phyloP scores from a whole-genome alignment of 2,888 invertebrate species.

The Drosophila mulleri region DNA sequence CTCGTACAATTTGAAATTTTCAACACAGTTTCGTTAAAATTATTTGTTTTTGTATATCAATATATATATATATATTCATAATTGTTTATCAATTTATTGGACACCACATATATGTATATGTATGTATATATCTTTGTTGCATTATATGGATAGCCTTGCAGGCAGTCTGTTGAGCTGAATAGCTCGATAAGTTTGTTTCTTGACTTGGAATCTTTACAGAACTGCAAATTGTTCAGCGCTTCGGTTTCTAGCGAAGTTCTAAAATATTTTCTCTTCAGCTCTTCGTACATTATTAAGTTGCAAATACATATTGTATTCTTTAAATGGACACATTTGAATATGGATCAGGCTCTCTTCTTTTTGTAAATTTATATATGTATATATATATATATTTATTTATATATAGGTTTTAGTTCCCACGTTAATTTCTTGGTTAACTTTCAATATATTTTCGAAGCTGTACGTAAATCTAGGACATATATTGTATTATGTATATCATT shows the following conservation, averaged over 20 bases:
- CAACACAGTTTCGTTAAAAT: conserved; percentile 72
- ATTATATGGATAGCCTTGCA: conserved; percentile 37
- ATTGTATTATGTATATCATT: conserved; percentile 29
- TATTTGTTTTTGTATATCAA: conserved; percentile 24
- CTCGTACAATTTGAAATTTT: conserved; percentile 77
- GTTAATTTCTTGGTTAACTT: conserved; percentile 32
- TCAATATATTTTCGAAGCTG: conserved; percentile 23
- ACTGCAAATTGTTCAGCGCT: conserved; percentile 27
- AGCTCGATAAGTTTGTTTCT: conserved; percentile 11
- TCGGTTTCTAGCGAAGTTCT: conserved; percentile 24
- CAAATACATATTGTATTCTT: conserved; percentile 55
- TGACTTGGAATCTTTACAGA: conserved; percentile 15
- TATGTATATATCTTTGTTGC: conserved; percentile 5
- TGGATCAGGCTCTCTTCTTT: conserved; percentile 76
- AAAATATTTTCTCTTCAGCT: conserved; percentile 22
- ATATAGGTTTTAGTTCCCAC: conserved; percentile 48
- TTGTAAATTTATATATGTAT: conserved; percentile 22
- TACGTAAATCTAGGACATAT: conserved; percentile 18
- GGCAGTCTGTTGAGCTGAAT: conserved; percentile 11
- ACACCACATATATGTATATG: conserved; percentile 46
- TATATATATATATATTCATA: conserved; percentile 22
- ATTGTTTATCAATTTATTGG: conserved; percentile 47
- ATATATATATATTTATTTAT: conserved; percentile 23
- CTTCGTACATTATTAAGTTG: conserved; percentile 45
- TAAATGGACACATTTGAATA: conserved; percentile 72